Base-by-base conservation (phyloP, 92 coral and sea anemone genomes). In the Montipora capitata region DNA sequence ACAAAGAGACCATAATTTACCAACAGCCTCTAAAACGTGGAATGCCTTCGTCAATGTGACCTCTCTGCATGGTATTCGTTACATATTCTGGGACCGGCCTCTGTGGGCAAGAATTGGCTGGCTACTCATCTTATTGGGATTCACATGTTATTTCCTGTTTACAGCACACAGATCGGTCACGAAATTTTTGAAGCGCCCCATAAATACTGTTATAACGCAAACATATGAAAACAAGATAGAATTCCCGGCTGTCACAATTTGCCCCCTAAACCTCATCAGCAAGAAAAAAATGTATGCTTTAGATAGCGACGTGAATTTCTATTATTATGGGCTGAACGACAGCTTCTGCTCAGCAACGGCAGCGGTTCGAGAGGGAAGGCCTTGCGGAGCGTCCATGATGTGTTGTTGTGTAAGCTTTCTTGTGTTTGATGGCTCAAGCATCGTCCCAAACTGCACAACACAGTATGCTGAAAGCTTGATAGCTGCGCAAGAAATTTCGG, bases 361-460 rank as follows among this genome's bases (percentile, higher is more conserved):
- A 10, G 63, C 62, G 4, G 88, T 92, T 11, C 94, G 97, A 27
- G 86, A 57, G 0, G 91, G 87, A 38, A 74, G 41, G 7, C 94
- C 97, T 8, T 94, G 97, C 69, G 97, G 97, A 10, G 83, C 83
- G 14, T 95, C 97, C 7, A 81, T 92, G 92, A 78, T 89, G 12
- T 89, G 94, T 56, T 93, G 95, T 40, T 92, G 95, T 44, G 20
- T 92, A 9, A 49, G 10, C 3, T 13, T 79, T 7, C 2, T 75
- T 13, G 52, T 80, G 20, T 48, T 40, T 13, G 38, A 72, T 38
- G 87, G 72, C 11, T 66, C 74, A 10, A 74, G 7, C 40, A 18
- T 77, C 15, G 70, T 58, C 14, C 88, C 88, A 44, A 77, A 76
- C 74, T 89, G 93, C 72, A 83, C 89, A 0, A 6, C 20, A 9